These are phyloP conservation scores for Anthrax anthrax DNA, from an alignment of 2,888 invertebrate genomes.

Conservation along the genomic window DNA sequence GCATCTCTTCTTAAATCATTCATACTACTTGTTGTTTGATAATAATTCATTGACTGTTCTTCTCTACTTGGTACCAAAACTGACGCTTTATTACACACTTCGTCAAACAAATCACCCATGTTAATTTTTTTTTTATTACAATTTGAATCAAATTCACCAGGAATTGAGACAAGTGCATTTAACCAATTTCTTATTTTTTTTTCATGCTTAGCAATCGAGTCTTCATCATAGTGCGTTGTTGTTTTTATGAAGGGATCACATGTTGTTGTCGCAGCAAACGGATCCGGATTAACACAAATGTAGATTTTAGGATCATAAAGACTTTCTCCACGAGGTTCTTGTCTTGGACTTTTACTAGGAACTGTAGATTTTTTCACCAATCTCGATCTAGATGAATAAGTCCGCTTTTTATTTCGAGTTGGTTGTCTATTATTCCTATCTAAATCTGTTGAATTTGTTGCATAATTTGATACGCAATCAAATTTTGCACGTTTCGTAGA, in stretches of 20 bases:
- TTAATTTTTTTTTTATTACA: slow-evolving; percentile 48
- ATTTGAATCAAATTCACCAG: slow-evolving; percentile 51
- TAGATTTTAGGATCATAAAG: slow-evolving; percentile 30
- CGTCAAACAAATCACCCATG: slow-evolving; percentile 59
- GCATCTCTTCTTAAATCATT: slow-evolving; percentile 53
- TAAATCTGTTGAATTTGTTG: no score
- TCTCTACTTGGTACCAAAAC: slow-evolving; percentile 56
- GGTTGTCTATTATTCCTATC: no score
- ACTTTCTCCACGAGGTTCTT: slow-evolving; percentile 14
- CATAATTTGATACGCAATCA: slow-evolving; percentile 11
- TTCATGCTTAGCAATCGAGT: slow-evolving; percentile 52
- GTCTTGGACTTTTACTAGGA: slow-evolving; percentile 17
- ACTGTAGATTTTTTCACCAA: slow-evolving; percentile 23
- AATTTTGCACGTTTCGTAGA: slow-evolving; percentile 28
- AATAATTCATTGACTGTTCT: slow-evolving; percentile 49
- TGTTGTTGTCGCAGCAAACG: slow-evolving; percentile 40
- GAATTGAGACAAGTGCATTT: slow-evolving; percentile 61
- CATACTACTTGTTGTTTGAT: slow-evolving; percentile 53
- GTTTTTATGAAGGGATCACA: slow-evolving; percentile 50
- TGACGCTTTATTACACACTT: slow-evolving; percentile 52
- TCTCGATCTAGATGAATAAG: slow-evolving; percentile 10
- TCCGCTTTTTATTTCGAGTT: no score
- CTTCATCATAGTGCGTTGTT: slow-evolving; percentile 44
- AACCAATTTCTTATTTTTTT: slow-evolving; percentile 63
- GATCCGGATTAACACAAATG: slow-evolving; percentile 36